These are phyloP conservation scores for Heliocidaris erythrogramma DNA, from an alignment of 35 echinoderm and acorn worm genomes.

Conservation along the genomic window DNA sequence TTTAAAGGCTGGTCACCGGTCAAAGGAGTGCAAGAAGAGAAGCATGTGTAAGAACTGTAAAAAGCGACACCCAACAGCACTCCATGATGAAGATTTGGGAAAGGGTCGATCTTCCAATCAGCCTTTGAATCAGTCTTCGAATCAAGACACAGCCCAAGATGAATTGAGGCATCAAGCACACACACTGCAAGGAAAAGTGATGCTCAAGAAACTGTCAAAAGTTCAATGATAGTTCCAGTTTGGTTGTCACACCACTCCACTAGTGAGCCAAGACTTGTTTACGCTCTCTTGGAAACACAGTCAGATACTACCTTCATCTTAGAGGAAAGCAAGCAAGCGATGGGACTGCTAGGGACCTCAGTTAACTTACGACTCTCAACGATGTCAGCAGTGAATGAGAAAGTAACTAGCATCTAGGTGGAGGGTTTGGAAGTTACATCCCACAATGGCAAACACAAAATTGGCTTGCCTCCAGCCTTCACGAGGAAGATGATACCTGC, in stretches of 20 bases:
- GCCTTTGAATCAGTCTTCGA: not conserved
- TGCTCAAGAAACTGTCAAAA: conserved; percentile 42
- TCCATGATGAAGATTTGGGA: conserved; percentile 45
- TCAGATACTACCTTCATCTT: conserved; percentile 63
- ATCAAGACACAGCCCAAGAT: not conserved
- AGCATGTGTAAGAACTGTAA: not conserved
- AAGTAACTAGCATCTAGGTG: not conserved
- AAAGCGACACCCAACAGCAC: conserved; percentile 59
- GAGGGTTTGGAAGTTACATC: not conserved
- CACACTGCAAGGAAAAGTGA: not conserved
- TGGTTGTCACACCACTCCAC: not conserved
- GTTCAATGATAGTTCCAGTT: conserved; percentile 62
- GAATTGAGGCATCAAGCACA: not conserved
- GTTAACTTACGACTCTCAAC: conserved; percentile 20
- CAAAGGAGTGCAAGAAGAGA: not conserved
- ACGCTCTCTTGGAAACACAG: conserved; percentile 74
- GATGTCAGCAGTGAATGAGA: not conserved
- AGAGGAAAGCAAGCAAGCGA: not conserved
- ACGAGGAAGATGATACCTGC: conserved; percentile 1
- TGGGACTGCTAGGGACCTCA: not conserved
- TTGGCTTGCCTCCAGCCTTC: not conserved
- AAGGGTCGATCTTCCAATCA: not conserved
- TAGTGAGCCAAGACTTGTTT: conserved; percentile 42
- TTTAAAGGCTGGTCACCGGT: conserved; percentile 54
- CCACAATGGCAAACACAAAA: conserved; percentile 5